Evolutionary conservation across 2,113 vertebrate genomes (phyloP).

Genomic region (Hemiscyllium ocellatum): DNA sequence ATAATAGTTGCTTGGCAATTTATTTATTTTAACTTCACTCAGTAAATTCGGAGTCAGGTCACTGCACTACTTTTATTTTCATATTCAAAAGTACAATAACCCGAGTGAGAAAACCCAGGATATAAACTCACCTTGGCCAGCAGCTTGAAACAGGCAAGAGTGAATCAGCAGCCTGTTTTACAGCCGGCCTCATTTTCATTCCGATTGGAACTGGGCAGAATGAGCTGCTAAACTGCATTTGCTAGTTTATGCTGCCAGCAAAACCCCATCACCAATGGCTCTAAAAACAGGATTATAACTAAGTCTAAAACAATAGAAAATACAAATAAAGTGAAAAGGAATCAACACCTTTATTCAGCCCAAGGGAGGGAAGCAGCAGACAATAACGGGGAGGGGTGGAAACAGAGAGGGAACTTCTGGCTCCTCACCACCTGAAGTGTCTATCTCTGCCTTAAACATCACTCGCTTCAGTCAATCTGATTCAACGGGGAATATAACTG

Average conservation of each 20-base stretch:
- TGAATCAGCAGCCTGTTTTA: background rate
- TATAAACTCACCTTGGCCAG: background rate
- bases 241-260: background rate
- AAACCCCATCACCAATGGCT: background rate
- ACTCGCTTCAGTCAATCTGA: too few relatives aligned
- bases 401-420: too few relatives aligned
- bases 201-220: background rate
- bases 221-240: background rate
- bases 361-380: too few relatives aligned
- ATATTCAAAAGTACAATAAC: background rate
- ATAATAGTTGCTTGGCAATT: background rate
- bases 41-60: background rate
- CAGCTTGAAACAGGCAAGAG: background rate
- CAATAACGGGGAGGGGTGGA: too few relatives aligned
- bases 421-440: too few relatives aligned
- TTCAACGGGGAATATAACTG: too few relatives aligned
- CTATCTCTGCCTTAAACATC: too few relatives aligned
- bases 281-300: background rate
- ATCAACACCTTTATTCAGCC: too few relatives aligned
- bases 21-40: background rate
- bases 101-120: background rate
- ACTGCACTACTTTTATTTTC: background rate
- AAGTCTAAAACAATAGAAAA: too few relatives aligned
- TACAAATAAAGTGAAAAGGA: too few relatives aligned
- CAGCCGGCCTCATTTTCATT: background rate